These are phyloP conservation scores for Cinclus cinclus DNA, from an alignment of 2,113 vertebrate species.

Conservation along the genomic window DNA sequence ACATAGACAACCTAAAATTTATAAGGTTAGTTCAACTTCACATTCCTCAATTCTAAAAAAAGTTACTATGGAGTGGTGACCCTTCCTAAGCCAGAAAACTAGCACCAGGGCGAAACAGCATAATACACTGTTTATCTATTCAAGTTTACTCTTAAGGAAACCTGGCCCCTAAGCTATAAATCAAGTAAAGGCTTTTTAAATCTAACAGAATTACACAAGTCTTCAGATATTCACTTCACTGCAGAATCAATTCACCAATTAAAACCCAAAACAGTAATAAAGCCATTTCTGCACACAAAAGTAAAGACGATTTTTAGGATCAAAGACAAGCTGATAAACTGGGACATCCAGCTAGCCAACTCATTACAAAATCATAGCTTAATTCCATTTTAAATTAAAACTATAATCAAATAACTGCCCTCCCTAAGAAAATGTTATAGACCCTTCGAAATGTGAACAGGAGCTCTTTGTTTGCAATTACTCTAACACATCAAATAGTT, in stretches of 20 bases:
- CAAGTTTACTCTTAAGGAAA: background rate
- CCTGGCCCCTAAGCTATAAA: background rate
- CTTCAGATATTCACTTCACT: background rate
- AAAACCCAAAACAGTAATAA: background rate
- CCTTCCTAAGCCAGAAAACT: background rate
- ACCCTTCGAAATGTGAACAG: background rate
- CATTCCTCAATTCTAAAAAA: background rate
- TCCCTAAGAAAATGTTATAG: background rate
- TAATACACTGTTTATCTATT: background rate
- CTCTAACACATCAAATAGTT: conserved; percentile 17
- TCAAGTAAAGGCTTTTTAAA: background rate
- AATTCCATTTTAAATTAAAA: conserved; percentile 8
- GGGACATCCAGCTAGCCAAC: background rate
- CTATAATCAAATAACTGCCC: background rate
- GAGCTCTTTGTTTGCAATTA: conserved; percentile 11
- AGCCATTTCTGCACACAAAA: background rate
- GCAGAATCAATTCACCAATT: background rate
- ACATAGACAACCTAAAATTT: conserved; percentile 1
- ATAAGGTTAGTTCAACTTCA: background rate
- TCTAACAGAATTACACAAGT: background rate
- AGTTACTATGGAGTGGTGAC: background rate
- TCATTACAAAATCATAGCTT: background rate
- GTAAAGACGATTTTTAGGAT: background rate
- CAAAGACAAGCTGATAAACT: background rate
- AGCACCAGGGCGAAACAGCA: background rate